Evolutionary conservation across 2,113 vertebrate species (phyloP).

Genomic region (Rattus rattus): DNA sequence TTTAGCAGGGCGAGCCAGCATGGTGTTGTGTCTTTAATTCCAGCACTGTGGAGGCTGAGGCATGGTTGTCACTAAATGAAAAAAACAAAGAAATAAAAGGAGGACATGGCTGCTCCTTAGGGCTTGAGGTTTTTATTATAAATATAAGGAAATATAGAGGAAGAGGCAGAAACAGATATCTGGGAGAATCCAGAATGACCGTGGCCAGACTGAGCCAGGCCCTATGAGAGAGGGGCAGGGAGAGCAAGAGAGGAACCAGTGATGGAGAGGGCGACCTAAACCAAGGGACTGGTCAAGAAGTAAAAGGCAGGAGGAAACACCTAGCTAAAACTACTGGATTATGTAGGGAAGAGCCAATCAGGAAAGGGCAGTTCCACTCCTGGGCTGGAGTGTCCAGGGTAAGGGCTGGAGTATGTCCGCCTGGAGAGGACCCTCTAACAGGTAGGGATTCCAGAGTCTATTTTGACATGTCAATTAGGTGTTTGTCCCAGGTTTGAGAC

Average conservation of each 20-base stretch:
- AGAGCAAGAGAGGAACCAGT: background rate
- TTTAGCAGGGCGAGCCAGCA: background rate
- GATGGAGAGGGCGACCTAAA: background rate
- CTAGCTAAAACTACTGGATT: background rate
- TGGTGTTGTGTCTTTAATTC: background rate
- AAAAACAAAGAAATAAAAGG: background rate
- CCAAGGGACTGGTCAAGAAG: background rate
- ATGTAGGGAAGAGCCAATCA: background rate
- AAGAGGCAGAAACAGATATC: background rate
- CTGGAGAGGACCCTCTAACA: background rate
- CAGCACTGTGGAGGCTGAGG: background rate
- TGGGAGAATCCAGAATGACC: background rate
- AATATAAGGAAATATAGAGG: background rate
- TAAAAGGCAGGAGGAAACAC: background rate
- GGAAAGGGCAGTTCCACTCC: background rate
- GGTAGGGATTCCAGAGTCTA: background rate
- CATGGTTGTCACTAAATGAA: background rate
- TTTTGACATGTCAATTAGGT: too few species aligned
- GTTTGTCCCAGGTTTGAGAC: background rate
- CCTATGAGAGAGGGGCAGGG: background rate
- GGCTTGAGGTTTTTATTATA: background rate
- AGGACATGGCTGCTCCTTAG: background rate
- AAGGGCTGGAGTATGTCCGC: background rate
- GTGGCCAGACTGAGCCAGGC: background rate
- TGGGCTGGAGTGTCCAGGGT: background rate